Conservation (phyloP, 2,113 vertebrate species). For the Barbus barbus region DNA sequence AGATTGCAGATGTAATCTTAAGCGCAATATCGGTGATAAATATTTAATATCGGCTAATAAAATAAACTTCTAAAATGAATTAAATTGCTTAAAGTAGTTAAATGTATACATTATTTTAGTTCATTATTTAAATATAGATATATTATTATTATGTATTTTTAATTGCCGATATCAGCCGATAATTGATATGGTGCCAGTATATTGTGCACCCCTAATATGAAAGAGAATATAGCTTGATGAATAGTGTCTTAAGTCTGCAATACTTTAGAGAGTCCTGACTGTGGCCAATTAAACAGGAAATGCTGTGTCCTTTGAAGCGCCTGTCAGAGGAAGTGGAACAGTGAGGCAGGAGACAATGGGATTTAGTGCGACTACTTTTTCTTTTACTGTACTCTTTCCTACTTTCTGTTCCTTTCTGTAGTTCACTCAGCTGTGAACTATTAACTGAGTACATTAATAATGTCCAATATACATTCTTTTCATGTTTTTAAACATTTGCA, state of each 20-base stretch:
- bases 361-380: conserved; percentile 34
- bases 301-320: conserved; percentile 59
- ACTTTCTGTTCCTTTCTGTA: not conserved
- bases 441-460: not conserved
- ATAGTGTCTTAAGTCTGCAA: not conserved
- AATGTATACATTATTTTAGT: too few relatives aligned
- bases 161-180: not conserved
- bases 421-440: not conserved
- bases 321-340: conserved; percentile 56
- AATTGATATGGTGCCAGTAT: not conserved
- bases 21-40: too few relatives aligned
- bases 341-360: conserved; percentile 53
- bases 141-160: not conserved
- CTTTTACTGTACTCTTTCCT: not conserved
- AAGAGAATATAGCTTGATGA: not conserved
- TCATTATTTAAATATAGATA: not conserved
- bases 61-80: not conserved
- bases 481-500: not conserved
- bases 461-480: not conserved
- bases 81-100: not conserved
- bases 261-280: conserved; percentile 52
- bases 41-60: not conserved
- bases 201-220: not conserved
- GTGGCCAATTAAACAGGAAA: conserved; percentile 64
- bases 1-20: not conserved